Conservation (phyloP, 2,113 vertebrate genomes). For the Aspiorhynchus laticeps region DNA sequence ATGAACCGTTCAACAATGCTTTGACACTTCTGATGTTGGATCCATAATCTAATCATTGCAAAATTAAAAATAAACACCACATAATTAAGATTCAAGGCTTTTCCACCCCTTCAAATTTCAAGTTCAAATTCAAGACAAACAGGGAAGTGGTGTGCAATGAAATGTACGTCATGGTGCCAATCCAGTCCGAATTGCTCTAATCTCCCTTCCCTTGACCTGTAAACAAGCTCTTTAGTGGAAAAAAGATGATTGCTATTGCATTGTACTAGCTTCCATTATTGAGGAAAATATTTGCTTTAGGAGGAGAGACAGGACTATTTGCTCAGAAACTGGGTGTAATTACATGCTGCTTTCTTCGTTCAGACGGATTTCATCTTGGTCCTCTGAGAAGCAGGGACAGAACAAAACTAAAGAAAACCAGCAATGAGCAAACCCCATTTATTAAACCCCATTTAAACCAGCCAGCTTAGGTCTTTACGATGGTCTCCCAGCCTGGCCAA, state of each 20-base stretch:
- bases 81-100: not conserved
- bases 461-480: not conserved
- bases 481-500: not conserved
- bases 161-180: not conserved
- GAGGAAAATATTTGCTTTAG: constrained; percentile 72
- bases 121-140: constrained; percentile 12
- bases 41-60: not conserved
- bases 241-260: constrained; percentile 31
- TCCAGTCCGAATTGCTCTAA: constrained; percentile 8
- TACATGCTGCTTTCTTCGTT: constrained; percentile 70
- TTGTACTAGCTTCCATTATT: constrained; percentile 48
- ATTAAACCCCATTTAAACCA: not conserved
- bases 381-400: not conserved
- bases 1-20: constrained; percentile 49
- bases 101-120: not conserved
- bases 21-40: not conserved
- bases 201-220: constrained; percentile 25
- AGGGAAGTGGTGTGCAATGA: not conserved
- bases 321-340: constrained; percentile 60
- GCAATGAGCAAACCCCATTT: not conserved
- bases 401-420: not conserved
- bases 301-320: constrained; percentile 53
- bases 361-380: constrained; percentile 66
- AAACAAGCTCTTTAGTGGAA: constrained; percentile 35
- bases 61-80: not conserved